phyloP scores from a whole-genome alignment of 2,888 invertebrate genomes.

The Drosophila formosana region DNA sequence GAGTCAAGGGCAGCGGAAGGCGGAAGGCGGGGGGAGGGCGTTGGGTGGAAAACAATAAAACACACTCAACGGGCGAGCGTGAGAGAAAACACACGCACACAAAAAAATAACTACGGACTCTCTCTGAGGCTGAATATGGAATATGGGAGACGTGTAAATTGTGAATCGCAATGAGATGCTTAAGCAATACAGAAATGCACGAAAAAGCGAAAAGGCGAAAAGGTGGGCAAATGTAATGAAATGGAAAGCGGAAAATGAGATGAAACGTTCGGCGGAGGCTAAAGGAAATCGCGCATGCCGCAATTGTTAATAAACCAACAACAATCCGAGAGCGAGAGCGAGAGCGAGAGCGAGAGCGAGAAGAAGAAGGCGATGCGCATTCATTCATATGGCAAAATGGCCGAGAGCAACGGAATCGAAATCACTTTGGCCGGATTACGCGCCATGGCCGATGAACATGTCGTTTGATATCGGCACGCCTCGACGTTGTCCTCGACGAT shows the following conservation, averaged over 20 bases:
- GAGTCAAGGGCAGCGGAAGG: slow-evolving; percentile 15
- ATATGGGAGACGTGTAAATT: slow-evolving; percentile 20
- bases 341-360: too few relatives aligned
- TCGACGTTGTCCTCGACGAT: slow-evolving; percentile 25
- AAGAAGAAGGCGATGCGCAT: background rate
- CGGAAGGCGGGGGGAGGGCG: slow-evolving; percentile 2
- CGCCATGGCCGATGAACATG: slow-evolving; percentile 73
- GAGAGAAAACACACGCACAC: background rate
- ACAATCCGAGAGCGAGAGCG: background rate
- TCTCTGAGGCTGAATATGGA: background rate
- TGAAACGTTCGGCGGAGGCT: slow-evolving; percentile 32
- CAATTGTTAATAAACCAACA: slow-evolving; percentile 69
- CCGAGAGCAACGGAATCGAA: slow-evolving; percentile 65
- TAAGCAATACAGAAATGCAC: slow-evolving; percentile 36
- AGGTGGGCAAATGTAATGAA: slow-evolving; percentile 66
- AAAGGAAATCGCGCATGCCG: slow-evolving; percentile 54
- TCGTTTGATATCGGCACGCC: slow-evolving; percentile 53
- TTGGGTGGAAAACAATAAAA: slow-evolving; percentile 55
- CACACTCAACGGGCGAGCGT: slow-evolving; percentile 27
- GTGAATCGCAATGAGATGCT: slow-evolving; percentile 41
- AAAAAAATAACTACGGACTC: slow-evolving; percentile 16
- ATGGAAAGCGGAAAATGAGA: slow-evolving; percentile 56
- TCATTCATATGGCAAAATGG: slow-evolving; percentile 60
- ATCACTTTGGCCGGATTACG: slow-evolving; percentile 66
- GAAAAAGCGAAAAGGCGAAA: too few relatives aligned